These are phyloP conservation scores for Chymomyza fuscimana DNA, from an alignment of 2,888 invertebrate species.

Conservation along the genomic window DNA sequence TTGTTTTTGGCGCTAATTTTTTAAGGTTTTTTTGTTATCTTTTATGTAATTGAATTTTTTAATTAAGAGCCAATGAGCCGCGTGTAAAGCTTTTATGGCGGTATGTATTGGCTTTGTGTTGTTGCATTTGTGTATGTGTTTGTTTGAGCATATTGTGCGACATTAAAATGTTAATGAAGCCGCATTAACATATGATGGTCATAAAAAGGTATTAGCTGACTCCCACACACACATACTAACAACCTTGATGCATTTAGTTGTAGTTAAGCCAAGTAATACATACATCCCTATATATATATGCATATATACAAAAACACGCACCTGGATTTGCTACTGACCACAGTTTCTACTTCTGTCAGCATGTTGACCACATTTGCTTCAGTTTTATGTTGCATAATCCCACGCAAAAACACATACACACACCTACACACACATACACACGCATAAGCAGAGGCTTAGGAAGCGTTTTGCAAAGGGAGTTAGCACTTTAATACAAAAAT, in stretches of 20 bases:
- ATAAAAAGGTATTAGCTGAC: constrained; percentile 70
- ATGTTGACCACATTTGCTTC: constrained; percentile 26
- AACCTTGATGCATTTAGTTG: constrained; percentile 44
- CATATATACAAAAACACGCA: constrained; percentile 31
- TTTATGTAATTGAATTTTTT: constrained; percentile 69
- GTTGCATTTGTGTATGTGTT: constrained; percentile 2
- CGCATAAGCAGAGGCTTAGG: not conserved
- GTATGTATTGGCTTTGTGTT: not conserved
- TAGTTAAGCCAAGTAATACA: constrained; percentile 41
- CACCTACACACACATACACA: constrained; percentile 22
- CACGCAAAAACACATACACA: constrained; percentile 8
- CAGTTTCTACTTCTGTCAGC: constrained; percentile 48
- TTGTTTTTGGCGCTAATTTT: not conserved
- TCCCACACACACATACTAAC: constrained; percentile 29
- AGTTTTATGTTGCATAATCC: constrained; percentile 65
- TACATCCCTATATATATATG: constrained; percentile 11
- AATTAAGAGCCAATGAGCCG: constrained; percentile 49
- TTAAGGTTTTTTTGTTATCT: not conserved
- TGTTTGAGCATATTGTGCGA: constrained; percentile 19
- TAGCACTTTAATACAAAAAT: no score
- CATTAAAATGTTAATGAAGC: constrained; percentile 75
- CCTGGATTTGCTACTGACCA: constrained; percentile 63
- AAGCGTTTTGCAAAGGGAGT: no score
- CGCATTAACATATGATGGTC: constrained; percentile 72
- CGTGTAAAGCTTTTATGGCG: not conserved